Evolutionary conservation across 2,113 vertebrate genomes (phyloP), one percentile per base, ranked within the genome.

Genomic region (Leptodactylus fuscus): DNA sequence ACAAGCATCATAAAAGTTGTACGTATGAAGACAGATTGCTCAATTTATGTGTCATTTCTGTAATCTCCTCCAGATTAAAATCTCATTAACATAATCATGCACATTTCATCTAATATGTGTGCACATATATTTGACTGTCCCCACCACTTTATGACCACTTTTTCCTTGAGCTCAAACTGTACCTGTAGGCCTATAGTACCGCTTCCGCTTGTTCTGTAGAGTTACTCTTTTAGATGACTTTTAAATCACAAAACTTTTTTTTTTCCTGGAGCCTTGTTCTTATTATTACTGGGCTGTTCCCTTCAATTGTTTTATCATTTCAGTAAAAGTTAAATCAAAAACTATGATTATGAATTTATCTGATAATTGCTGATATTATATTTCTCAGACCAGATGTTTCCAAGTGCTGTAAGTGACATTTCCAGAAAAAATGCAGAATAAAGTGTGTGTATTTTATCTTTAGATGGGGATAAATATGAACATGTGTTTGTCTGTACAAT

Each of bases 341-440:
- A 34, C 2, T 36, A 60, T 60, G 24, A 79, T 5, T 7, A 27
- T 60, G 22, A 11, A 44, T 80, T 41, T 60, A 36, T 60, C 38
- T 62, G 55, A 41, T 60, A 79, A 58, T 41, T 58, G 34, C 11
- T 79, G 20, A 80, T 62, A 62, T 62, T 87, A 1, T 41, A 24
- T 82, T 91, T 91, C 81, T 91, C 20, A 32, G 4, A 24, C 15
- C 87, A 89, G 85, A 90, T 91, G 88, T 90, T 90, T 76, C 53
- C 87, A 78, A 88, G 89, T 88, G 83, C 82, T 46, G 81, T 88
- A 84, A 83, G 88, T 89, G 85, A 89, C 85, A 90, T 85, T 87
- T 85, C 84, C 71, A 78, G 24, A 82, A 85, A 92, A 92, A 92
- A 90, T 65, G 91, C 89, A 92, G 90, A 91, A 91, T n/a, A 53